Evolutionary conservation across 92 coral and sea anemone species (phyloP).

Genomic region (Desmophyllum pertusum): DNA sequence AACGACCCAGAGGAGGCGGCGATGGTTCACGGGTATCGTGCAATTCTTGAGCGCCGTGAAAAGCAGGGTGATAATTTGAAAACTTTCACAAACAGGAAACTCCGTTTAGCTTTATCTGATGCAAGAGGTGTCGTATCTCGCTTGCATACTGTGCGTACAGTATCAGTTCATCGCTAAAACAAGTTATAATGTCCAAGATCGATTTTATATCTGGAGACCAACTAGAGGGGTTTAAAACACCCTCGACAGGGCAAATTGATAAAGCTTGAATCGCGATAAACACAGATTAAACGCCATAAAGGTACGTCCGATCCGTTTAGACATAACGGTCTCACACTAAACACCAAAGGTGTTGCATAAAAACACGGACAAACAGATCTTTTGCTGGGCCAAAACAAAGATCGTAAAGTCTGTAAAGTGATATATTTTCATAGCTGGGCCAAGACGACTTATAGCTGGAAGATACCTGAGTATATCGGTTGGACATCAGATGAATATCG

Average conservation of each 20-base stretch:
- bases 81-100: conserved; percentile 84
- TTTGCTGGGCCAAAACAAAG: conserved; percentile 26
- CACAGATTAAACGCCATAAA: conserved; percentile 23
- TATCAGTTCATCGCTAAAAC: conserved; percentile 62
- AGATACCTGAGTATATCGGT: conserved; percentile 34
- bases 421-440: conserved; percentile 45
- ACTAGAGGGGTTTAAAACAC: conserved; percentile 37
- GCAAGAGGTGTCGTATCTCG: conserved; percentile 67
- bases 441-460: conserved; percentile 32
- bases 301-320: too few relatives aligned
- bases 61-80: conserved; percentile 85
- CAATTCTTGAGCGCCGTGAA: conserved; percentile 41
- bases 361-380: conserved; percentile 43
- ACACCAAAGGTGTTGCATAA: conserved; percentile 23
- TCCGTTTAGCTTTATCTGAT: conserved; percentile 83
- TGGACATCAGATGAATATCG: conserved; percentile 29
- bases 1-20: conserved; percentile 53
- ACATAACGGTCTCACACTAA: too few relatives aligned
- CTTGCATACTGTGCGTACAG: conserved; percentile 72
- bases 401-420: conserved; percentile 43
- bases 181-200: conserved; percentile 48
- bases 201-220: conserved; percentile 42
- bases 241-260: conserved; percentile 40
- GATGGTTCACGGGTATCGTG: conserved; percentile 32
- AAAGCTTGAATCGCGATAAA: conserved; percentile 41